These are phyloP conservation scores for Hycleus phaleratus DNA, from an alignment of 1,140 invertebrate species.

Conservation along the genomic window DNA sequence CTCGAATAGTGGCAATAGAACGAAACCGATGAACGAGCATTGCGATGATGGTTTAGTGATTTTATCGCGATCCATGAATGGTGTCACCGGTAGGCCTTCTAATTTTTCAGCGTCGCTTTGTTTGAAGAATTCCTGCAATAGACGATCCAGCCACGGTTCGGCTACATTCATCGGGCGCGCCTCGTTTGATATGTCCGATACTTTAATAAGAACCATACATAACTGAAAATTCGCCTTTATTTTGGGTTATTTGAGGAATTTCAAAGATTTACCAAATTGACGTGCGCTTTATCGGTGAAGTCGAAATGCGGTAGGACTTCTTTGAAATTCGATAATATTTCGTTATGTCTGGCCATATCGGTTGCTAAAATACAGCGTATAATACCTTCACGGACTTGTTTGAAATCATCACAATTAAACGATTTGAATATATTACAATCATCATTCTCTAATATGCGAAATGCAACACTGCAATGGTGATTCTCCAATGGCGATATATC, in stretches of 20 bases:
- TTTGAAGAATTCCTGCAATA: slow-evolving; percentile 72
- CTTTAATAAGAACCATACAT: slow-evolving; percentile 80
- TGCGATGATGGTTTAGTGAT: slow-evolving; percentile 81
- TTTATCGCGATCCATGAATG: slow-evolving; percentile 87
- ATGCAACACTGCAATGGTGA: slow-evolving; percentile 82
- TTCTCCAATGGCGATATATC: slow-evolving; percentile 86
- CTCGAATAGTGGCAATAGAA: slow-evolving; percentile 73
- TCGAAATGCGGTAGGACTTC: slow-evolving; percentile 66
- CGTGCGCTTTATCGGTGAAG: slow-evolving; percentile 65
- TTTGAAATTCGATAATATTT: slow-evolving; percentile 72
- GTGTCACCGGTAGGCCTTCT: slow-evolving; percentile 76
- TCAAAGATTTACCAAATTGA: slow-evolving; percentile 52
- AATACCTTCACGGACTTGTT: slow-evolving; percentile 65
- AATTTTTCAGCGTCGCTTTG: slow-evolving; percentile 79
- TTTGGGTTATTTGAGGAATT: background rate
- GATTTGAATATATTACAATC: slow-evolving; percentile 73
- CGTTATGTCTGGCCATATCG: slow-evolving; percentile 83
- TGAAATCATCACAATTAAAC: slow-evolving; percentile 55
- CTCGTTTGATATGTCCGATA: slow-evolving; percentile 83
- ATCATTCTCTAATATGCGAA: slow-evolving; percentile 67
- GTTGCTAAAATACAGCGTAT: slow-evolving; percentile 79
- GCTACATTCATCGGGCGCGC: slow-evolving; percentile 77
- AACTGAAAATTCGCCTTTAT: slow-evolving; percentile 46
- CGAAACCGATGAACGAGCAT: slow-evolving; percentile 78
- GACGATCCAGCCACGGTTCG: slow-evolving; percentile 75